phyloP scores from a whole-genome alignment of 2,888 invertebrate genomes.

The Ophion slaviceki region DNA sequence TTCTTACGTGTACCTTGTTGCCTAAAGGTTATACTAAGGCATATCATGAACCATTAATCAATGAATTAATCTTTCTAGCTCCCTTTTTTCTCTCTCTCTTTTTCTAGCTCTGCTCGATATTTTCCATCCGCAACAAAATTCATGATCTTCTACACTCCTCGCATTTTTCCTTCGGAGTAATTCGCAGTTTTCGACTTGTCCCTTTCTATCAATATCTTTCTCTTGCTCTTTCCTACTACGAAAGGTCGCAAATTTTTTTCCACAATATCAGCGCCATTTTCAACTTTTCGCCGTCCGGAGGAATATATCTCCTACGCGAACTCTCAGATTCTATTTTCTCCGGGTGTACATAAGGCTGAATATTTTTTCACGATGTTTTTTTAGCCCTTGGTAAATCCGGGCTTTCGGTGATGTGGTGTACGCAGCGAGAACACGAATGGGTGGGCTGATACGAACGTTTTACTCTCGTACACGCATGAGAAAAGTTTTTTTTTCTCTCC shows the following conservation, averaged over 20 bases:
- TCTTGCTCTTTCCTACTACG: conserved; percentile 7
- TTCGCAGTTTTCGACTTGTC: conserved; percentile 5
- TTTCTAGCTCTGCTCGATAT: conserved; percentile 14
- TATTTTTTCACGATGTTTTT: conserved; percentile 40
- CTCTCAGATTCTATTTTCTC: conserved; percentile 47
- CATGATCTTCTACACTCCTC: conserved; percentile 18
- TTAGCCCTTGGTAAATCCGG: conserved; percentile 56
- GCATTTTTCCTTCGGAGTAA: conserved; percentile 41
- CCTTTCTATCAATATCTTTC: neutral
- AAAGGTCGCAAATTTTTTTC: conserved; percentile 47
- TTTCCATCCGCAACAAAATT: conserved; percentile 47
- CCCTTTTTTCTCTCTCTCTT: too few relatives aligned
- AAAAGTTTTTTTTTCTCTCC: conserved; percentile 4
- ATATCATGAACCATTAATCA: too few relatives aligned
- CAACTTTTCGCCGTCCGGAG: conserved; percentile 4
- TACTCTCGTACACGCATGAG: conserved; percentile 41
- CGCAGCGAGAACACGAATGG: conserved; percentile 52
- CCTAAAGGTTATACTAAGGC: too few relatives aligned
- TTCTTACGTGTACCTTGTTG: too few relatives aligned
- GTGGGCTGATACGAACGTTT: conserved; percentile 44
- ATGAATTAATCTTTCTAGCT: too few relatives aligned
- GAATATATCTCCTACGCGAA: conserved; percentile 18
- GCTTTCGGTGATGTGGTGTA: conserved; percentile 40
- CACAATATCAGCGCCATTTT: conserved; percentile 33
- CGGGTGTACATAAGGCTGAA: conserved; percentile 3